Evolutionary conservation across 2,797 vertebrate genomes (phyloP), one percentile per base, ranked within the genome.

Genomic region (Syncerus caffer): DNA sequence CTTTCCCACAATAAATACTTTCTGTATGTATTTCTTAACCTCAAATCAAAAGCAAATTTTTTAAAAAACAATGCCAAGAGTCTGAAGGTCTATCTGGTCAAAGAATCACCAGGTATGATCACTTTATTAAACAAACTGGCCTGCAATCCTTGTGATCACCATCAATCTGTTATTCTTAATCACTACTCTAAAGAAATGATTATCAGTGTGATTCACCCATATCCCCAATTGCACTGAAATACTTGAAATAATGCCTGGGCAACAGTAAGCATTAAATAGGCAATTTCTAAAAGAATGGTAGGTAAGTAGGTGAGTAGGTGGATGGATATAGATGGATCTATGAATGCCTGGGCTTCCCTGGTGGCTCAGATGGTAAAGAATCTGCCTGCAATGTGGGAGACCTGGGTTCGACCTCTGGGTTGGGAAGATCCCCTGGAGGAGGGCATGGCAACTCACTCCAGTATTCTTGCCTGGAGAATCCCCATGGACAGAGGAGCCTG

Each of bases 21-120:
- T 86, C 67, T 38, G 38, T 29, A 50, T 29, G 34, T 84, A 31
- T 23, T 19, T 80, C 67, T 96, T 60, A 80, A 78, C 31, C 25
- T 38, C 38, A 86, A 92, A 93, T 89, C 64, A 95, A 92, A 96
- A 16, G 17, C 4, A 80, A 90, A 60, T 86, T 94, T 86, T 86
- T 23, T 1, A 79, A 89, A 95, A 88, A 60, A 25, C 25, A 90
- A 64, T 6, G 31, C 0, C 38, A 82, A 62, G 11, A 84, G 34
- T 76, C 23, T 91, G 6, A 85, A 47, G 25, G 85, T 80, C 38
- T 82, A 76, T 15, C 9, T 34, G 21, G n/a, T 55, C 71, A 60
- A 60, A 74, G 12, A 91, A 42, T 79, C 38, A 67, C 6, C 47
- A 6, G 4, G 3, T 57, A 55, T 47, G 23, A 88, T 21, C 42